phyloP scores from a whole-genome alignment of 2,113 vertebrate genomes.

The Reinhardtius hippoglossoides region DNA sequence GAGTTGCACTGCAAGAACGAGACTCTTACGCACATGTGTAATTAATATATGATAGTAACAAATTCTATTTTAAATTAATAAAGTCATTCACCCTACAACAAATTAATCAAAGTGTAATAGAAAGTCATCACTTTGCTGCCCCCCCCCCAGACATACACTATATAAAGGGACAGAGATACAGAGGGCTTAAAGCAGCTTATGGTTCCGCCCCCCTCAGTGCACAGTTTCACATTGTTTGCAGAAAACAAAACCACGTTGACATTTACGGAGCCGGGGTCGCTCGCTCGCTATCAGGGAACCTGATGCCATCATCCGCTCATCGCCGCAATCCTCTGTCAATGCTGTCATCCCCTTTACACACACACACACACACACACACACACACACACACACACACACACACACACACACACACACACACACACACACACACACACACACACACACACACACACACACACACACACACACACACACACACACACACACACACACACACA shows the following conservation, averaged over 20 bases:
- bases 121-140: too few relatives aligned
- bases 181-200: constrained; percentile 68
- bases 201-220: constrained; percentile 35
- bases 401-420: constrained; percentile 15
- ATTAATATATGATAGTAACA: not conserved
- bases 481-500: constrained; percentile 9
- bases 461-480: too few relatives aligned
- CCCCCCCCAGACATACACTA: not conserved
- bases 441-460: constrained; percentile 14
- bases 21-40: not conserved
- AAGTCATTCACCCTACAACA: too few relatives aligned
- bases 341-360: constrained; percentile 10
- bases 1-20: too few relatives aligned
- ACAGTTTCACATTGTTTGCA: constrained; percentile 76
- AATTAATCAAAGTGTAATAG: not conserved
- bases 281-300: constrained; percentile 62
- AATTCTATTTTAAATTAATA: too few relatives aligned
- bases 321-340: constrained; percentile 62
- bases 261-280: constrained; percentile 66
- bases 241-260: constrained; percentile 81
- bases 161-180: constrained; percentile 57
- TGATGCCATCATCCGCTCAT: constrained; percentile 55
- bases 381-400: constrained; percentile 13
- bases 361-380: constrained; percentile 13
- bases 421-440: constrained; percentile 10